Conservation (phyloP, 2,113 vertebrate species). For the Bombycilla garrulus region DNA sequence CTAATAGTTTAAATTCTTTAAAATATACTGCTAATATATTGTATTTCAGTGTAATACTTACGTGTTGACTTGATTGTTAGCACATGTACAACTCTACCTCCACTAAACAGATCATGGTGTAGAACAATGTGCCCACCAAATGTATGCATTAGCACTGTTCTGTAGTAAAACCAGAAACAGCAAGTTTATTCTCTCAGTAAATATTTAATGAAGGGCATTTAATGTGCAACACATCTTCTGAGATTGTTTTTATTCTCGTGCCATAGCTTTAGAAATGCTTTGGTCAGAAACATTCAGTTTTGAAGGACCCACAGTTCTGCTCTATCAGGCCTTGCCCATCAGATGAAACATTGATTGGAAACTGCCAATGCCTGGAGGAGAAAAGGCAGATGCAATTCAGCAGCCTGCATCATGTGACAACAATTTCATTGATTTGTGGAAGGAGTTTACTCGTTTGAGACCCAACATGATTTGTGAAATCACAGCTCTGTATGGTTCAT, state of each 20-base stretch:
- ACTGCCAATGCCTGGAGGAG: background rate
- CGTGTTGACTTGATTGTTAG: background rate
- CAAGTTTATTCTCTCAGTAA: background rate
- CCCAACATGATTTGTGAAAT: background rate
- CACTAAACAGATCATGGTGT: fast-evolving
- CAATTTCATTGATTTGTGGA: background rate
- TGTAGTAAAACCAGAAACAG: background rate
- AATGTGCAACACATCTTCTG: background rate
- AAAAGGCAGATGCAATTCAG: background rate
- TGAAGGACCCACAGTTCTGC: background rate
- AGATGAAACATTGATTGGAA: background rate
- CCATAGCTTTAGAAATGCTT: background rate
- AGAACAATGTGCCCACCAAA: background rate
- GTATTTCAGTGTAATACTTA: background rate
- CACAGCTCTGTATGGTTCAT: fast-evolving
- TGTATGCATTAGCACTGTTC: background rate
- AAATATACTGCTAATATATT: background rate
- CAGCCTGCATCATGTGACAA: background rate
- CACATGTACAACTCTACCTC: background rate
- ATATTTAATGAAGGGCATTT: background rate
- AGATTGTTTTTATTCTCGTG: background rate
- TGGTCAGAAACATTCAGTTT: background rate
- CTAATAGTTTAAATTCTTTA: background rate
- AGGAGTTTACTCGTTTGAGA: background rate
- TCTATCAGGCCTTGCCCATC: background rate